These are phyloP conservation scores for Scopus umbretta DNA, from an alignment of 2,113 vertebrate genomes.

Conservation along the genomic window DNA sequence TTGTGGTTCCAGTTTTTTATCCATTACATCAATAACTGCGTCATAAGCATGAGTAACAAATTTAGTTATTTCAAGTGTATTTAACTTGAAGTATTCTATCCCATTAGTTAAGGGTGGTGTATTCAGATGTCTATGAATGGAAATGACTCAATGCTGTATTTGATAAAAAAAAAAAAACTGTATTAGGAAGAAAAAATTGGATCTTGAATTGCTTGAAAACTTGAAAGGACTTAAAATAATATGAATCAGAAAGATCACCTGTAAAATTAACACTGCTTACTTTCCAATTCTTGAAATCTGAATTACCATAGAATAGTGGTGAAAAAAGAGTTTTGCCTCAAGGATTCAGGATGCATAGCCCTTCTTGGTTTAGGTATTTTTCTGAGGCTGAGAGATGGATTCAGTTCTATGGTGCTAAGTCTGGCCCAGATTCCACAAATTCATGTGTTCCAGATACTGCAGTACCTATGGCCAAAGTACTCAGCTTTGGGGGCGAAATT, in stretches of 20 bases:
- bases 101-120: background rate
- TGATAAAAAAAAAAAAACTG: background rate
- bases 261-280: background rate
- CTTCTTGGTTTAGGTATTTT: background rate
- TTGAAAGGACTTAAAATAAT: constrained; percentile 28
- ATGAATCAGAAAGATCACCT: background rate
- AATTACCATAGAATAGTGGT: background rate
- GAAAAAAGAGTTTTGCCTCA: background rate
- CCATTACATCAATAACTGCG: background rate
- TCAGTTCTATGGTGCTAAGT: background rate
- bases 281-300: background rate
- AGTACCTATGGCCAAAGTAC: background rate
- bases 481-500: background rate
- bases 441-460: background rate
- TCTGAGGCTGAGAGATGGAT: background rate
- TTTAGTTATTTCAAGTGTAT: background rate
- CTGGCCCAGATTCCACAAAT: background rate
- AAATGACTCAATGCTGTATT: constrained; percentile 5
- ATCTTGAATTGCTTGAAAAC: constrained; percentile 8
- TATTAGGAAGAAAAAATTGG: constrained; percentile 18
- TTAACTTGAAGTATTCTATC: background rate
- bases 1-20: background rate
- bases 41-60: background rate
- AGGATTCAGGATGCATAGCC: background rate
- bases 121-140: background rate